Evolutionary conservation across 2,888 invertebrate genomes (phyloP).

Genomic region (Tridacna gigas): DNA sequence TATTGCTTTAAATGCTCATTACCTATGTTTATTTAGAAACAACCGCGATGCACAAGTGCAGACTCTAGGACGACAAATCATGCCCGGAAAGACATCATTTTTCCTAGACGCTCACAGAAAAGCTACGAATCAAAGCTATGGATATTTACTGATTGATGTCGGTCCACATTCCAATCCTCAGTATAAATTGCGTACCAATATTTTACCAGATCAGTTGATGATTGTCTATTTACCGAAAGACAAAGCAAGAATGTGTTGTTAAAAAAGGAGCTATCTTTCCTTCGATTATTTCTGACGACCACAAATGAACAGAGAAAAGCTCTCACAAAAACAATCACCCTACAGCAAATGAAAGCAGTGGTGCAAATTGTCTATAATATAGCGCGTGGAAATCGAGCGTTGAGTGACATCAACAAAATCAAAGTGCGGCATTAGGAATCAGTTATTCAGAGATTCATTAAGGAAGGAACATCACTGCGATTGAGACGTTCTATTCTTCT

Average conservation of each 20-base stretch:
- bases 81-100: slow-evolving; percentile 37
- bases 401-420: slow-evolving; percentile 1
- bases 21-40: slow-evolving; percentile 51
- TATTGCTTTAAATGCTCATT: slow-evolving; percentile 57
- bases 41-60: slow-evolving; percentile 51
- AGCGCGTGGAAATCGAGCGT: not conserved
- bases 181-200: slow-evolving; percentile 8
- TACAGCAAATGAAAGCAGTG: slow-evolving; percentile 7
- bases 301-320: not conserved
- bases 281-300: not conserved
- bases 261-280: not conserved
- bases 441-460: slow-evolving; percentile 18
- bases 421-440: not conserved
- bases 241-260: not conserved
- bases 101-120: slow-evolving; percentile 50
- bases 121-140: slow-evolving; percentile 47
- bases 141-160: slow-evolving; percentile 53
- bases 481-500: not conserved
- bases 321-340: not conserved
- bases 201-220: slow-evolving; percentile 4
- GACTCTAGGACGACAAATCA: slow-evolving; percentile 57
- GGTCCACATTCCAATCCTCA: slow-evolving; percentile 49
- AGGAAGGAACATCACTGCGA: slow-evolving; percentile 1
- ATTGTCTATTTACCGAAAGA: not conserved
- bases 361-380: slow-evolving; percentile 24